Percentiles rank a stretch among this genome's conserved stretches.
Evolutionary conservation across 2,113 vertebrate species (phyloP).

Genomic region (Scalopus aquaticus): DNA sequence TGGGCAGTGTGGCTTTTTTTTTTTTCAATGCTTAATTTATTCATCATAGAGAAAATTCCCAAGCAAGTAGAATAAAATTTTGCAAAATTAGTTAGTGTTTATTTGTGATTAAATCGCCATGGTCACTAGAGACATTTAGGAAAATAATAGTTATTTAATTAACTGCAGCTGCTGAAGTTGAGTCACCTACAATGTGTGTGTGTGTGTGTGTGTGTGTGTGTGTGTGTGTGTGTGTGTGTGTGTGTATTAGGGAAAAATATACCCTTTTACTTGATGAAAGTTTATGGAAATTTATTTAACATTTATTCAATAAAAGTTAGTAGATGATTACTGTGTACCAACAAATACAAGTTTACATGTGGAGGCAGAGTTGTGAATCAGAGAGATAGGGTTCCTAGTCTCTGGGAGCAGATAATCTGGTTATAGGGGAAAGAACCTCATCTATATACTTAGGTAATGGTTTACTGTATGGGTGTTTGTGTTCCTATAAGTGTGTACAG

Average conservation of each 20-base stretch:
- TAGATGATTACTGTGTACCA: not conserved
- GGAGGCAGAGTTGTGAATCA: not conserved
- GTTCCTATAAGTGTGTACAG: not conserved
- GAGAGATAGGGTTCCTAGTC: not conserved
- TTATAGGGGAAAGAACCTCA: not conserved
- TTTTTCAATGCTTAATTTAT: not conserved
- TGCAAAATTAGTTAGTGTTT: constrained; percentile 3
- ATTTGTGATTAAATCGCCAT: constrained; percentile 6
- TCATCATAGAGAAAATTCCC: not conserved
- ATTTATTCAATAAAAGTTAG: constrained; percentile 16
- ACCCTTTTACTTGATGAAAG: not conserved
- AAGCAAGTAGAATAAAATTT: not conserved
- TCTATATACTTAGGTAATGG: not conserved
- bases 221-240: no score
- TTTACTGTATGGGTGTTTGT: not conserved
- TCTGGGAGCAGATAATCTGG: not conserved
- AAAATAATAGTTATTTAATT: constrained; percentile 59
- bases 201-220: not conserved
- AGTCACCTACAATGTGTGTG: constrained; percentile 12
- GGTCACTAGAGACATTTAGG: constrained; percentile 1
- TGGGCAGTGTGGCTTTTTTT: not conserved
- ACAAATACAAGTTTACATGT: not conserved
- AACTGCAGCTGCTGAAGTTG: constrained; percentile 57
- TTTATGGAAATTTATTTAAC: constrained; percentile 4
- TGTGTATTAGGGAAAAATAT: not conserved